A percentile compares a stretch with the other conserved stretches of the same genome.
phyloP scores from a whole-genome alignment of 2,797 vertebrate genomes.

The Lagodon rhomboides region DNA sequence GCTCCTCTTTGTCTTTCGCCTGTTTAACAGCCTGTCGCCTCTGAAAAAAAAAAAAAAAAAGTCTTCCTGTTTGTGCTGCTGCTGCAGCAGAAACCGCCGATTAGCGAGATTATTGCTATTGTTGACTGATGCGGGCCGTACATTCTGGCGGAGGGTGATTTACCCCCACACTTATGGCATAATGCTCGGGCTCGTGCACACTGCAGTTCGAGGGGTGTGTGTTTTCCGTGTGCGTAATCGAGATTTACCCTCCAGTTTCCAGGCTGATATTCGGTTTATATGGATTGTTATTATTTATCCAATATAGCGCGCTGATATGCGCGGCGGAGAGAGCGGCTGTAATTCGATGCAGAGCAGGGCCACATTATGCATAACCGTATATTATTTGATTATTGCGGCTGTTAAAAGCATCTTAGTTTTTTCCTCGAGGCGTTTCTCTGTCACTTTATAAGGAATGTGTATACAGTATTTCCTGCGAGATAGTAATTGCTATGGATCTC shows the following conservation, averaged over 20 bases:
- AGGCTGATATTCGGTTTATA: conserved; percentile 80
- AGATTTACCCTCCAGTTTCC: conserved; percentile 77
- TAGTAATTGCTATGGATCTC: conserved; percentile 67
- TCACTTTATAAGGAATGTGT: conserved; percentile 71
- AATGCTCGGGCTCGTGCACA: conserved; percentile 57
- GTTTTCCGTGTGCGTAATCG: conserved; percentile 72
- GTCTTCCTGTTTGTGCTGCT: conserved; percentile 55
- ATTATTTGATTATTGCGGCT: conserved; percentile 84
- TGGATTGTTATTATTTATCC: conserved; percentile 81
- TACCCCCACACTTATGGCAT: conserved; percentile 81
- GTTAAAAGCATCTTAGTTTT: conserved; percentile 86
- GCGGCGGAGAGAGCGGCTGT: conserved; percentile 64
- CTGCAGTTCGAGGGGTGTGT: conserved; percentile 51
- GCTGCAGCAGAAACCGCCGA: conserved; percentile 69
- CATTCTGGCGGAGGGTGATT: conserved; percentile 80
- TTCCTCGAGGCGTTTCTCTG: conserved; percentile 68
- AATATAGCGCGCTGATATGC: conserved; percentile 73
- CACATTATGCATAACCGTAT: conserved; percentile 79
- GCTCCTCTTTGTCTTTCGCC: conserved; percentile 19
- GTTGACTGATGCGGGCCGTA: conserved; percentile 77
- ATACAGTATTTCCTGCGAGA: conserved; percentile 71
- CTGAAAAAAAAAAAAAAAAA: conserved; percentile 24
- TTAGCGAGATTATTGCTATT: conserved; percentile 81
- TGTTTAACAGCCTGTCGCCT: conserved; percentile 47
- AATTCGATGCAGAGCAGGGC: conserved; percentile 77